Conservation (phyloP, 2,113 vertebrate genomes). For the Odocoileus hemionus region DNA sequence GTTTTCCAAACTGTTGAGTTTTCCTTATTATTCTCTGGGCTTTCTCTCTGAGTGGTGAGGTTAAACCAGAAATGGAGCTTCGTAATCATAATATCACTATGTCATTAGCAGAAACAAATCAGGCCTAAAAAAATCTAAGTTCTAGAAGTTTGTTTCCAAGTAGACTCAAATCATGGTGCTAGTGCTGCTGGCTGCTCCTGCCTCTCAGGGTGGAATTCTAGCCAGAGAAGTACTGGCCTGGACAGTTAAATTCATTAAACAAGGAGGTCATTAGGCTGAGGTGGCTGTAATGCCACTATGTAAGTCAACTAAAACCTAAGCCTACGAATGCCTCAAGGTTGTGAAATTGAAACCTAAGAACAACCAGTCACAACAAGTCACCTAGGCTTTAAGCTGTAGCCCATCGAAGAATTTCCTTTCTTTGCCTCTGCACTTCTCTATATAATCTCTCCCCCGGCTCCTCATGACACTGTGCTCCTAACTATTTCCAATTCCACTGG, state of each 20-base stretch:
- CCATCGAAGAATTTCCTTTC: background rate
- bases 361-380: background rate
- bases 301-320: background rate
- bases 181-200: background rate
- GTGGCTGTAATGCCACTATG: background rate
- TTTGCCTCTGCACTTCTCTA: background rate
- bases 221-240: background rate
- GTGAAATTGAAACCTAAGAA: background rate
- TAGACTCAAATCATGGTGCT: background rate
- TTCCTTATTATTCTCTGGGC: background rate
- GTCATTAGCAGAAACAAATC: background rate
- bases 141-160: background rate
- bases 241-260: background rate
- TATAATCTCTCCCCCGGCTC: background rate
- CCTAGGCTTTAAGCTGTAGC: background rate
- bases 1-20: background rate
- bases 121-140: background rate
- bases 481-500: background rate
- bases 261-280: background rate
- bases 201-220: background rate
- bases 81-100: background rate
- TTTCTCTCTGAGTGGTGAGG: background rate
- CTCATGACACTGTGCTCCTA: background rate
- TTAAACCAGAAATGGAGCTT: background rate
- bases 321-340: background rate